These are phyloP conservation scores for Caenorhabditis becei DNA, from an alignment of 2,888 invertebrate species.

Conservation along the genomic window DNA sequence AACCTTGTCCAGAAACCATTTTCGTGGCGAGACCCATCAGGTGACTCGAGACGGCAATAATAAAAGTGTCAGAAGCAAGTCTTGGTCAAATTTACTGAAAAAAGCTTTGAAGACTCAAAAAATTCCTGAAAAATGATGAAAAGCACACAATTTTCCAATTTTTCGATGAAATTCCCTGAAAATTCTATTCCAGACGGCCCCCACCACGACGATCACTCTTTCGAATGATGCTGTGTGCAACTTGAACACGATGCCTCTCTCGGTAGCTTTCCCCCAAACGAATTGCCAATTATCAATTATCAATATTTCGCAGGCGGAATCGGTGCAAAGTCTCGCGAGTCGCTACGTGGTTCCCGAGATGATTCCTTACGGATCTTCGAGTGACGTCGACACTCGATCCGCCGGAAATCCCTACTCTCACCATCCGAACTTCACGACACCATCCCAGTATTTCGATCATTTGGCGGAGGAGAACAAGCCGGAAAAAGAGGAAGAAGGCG, in stretches of 20 bases:
- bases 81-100: too few species aligned
- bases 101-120: too few species aligned
- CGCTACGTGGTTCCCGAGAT: conserved; percentile 55
- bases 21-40: too few species aligned
- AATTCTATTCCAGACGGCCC: conserved; percentile 4
- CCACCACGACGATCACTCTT: conserved; percentile 6
- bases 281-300: too few species aligned
- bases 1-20: too few species aligned
- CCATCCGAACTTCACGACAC: conserved; percentile 50
- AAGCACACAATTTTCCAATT: too few species aligned
- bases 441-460: conserved; percentile 48
- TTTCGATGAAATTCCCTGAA: background rate
- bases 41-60: too few species aligned
- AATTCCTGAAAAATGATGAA: too few species aligned
- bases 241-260: background rate
- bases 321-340: background rate
- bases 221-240: conserved; percentile 43
- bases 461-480: background rate
- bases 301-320: conserved; percentile 27
- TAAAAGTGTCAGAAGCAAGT: too few species aligned
- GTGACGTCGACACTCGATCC: conserved; percentile 36
- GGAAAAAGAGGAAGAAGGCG: background rate
- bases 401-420: conserved; percentile 56
- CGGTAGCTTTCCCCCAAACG: background rate
- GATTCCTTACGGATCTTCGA: conserved; percentile 3